Evolutionary conservation across 1,140 invertebrate genomes (phyloP), one percentile per base, ranked within the genome.

Genomic region (Tetranychus urticae): DNA sequence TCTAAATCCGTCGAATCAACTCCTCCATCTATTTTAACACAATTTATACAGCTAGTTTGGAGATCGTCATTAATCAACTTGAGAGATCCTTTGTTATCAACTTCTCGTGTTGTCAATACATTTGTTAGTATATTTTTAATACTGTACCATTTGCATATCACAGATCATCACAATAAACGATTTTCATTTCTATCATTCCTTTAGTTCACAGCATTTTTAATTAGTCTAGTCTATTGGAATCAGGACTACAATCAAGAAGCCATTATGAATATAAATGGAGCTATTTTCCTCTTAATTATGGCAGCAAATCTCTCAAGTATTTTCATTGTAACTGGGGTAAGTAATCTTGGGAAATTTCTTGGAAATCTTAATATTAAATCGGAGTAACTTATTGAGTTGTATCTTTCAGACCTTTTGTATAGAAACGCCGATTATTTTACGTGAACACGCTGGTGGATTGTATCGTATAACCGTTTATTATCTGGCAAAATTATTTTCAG

Each of bases 201-300:
- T 50, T 60, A 90, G 87, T 80, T 90, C 75, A 82, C 92, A 5
- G 81, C 86, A 4, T 68, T 88, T 7, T 70, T 94, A 3, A 81
- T 96, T 63, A 88, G 89, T 6, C 70, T 90, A 4, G 83, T 97
- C 59, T 97, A 90, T 73, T 86, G 84, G 68, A 80, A 83, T 1
- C 90, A 94, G 70, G 74, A 79, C 66, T 68, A 87, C 45, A 81
- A 86, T 67, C 83, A 92, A 71, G 82, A 88, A 66, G 88, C 88
- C 5, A 83, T 93, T 0, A 86, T 87, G 80, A 96, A 96, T 71
- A 89, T 96, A 62, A 94, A 93, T 70, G 91, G 91, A 54, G 86
- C 84, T 14, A 77, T 96, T 34, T 96, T 94, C 69, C 80, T 94
- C 59, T 83, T 91, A 69, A 75, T 93, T 2, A 89, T 85, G 3